Conservation (phyloP, 2,888 invertebrate species). For the Oscheius sp. region DNA sequence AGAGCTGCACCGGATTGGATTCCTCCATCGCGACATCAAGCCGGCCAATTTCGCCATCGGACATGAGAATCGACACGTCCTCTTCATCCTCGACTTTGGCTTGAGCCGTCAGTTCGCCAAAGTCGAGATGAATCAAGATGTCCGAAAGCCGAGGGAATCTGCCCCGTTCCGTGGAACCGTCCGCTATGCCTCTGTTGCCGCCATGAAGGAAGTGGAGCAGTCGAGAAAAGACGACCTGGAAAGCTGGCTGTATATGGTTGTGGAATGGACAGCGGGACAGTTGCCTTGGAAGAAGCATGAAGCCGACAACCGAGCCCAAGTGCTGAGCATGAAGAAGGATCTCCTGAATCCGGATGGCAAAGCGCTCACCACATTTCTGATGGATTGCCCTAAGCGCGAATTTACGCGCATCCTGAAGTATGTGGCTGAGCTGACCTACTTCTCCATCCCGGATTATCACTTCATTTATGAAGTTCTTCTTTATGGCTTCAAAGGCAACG, state of each 20-base stretch:
- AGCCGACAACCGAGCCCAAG: slow-evolving; percentile 56
- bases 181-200: slow-evolving; percentile 62
- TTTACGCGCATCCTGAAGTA: slow-evolving; percentile 54
- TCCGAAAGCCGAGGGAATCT: slow-evolving; percentile 54
- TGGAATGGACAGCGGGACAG: slow-evolving; percentile 65
- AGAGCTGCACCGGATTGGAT: slow-evolving; percentile 62
- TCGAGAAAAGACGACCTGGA: slow-evolving; percentile 68
- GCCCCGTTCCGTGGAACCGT: slow-evolving; percentile 68
- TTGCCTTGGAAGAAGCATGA: slow-evolving; percentile 62
- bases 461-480: slow-evolving; percentile 57
- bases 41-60: slow-evolving; percentile 65
- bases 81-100: slow-evolving; percentile 68
- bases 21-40: slow-evolving; percentile 63
- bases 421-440: slow-evolving; percentile 57
- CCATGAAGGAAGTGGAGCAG: slow-evolving; percentile 58
- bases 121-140: slow-evolving; percentile 3
- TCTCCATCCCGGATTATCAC: slow-evolving; percentile 63
- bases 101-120: slow-evolving; percentile 58
- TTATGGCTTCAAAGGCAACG: slow-evolving; percentile 51
- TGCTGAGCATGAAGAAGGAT: slow-evolving; percentile 57
- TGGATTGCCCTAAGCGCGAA: slow-evolving; percentile 51
- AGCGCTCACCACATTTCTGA: slow-evolving; percentile 48
- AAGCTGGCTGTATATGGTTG: slow-evolving; percentile 67
- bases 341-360: slow-evolving; percentile 39
- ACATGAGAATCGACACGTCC: slow-evolving; percentile 36